These are phyloP conservation scores for Benitochromis conjunctus DNA, from an alignment of 2,113 vertebrate species.

Conservation along the genomic window DNA sequence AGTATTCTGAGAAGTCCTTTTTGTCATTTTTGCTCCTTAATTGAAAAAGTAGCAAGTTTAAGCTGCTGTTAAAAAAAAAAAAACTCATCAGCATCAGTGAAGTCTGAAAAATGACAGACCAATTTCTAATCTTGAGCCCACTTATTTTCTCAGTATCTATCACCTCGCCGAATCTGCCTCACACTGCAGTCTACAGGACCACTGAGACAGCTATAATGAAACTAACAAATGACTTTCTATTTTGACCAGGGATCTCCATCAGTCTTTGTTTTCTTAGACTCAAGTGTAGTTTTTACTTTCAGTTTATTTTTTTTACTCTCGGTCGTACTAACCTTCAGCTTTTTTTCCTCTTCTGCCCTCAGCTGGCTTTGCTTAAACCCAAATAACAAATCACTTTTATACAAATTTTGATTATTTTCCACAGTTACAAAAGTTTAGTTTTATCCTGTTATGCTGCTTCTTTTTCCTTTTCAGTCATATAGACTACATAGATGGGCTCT, in stretches of 20 bases:
- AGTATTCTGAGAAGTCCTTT: not conserved
- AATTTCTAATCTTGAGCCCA: slow-evolving; percentile 5
- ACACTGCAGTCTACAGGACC: slow-evolving; percentile 15
- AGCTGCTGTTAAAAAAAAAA: not conserved
- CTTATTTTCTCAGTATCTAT: slow-evolving; percentile 9
- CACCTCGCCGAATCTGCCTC: slow-evolving; percentile 17
- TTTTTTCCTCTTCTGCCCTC: not conserved
- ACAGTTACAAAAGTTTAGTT: not conserved
- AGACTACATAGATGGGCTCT: not conserved
- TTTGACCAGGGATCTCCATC: slow-evolving; percentile 34
- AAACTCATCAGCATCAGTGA: slow-evolving; percentile 5
- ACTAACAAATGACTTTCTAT: slow-evolving; percentile 41
- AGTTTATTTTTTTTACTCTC: not conserved
- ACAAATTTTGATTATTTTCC: not conserved
- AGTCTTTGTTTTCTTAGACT: slow-evolving; percentile 38
- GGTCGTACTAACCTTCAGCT: not conserved
- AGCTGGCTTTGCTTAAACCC: not conserved
- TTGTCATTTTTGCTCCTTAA: not conserved
- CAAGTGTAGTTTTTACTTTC: not conserved
- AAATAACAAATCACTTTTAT: not conserved
- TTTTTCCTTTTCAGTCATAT: not conserved
- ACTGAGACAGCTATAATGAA: slow-evolving; percentile 37
- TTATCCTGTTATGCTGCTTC: not conserved
- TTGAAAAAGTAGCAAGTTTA: not conserved
- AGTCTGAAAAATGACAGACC: slow-evolving; percentile 16